Evolutionary conservation across 2,888 invertebrate species (phyloP).

Genomic region (Ypsolopha sequella): DNA sequence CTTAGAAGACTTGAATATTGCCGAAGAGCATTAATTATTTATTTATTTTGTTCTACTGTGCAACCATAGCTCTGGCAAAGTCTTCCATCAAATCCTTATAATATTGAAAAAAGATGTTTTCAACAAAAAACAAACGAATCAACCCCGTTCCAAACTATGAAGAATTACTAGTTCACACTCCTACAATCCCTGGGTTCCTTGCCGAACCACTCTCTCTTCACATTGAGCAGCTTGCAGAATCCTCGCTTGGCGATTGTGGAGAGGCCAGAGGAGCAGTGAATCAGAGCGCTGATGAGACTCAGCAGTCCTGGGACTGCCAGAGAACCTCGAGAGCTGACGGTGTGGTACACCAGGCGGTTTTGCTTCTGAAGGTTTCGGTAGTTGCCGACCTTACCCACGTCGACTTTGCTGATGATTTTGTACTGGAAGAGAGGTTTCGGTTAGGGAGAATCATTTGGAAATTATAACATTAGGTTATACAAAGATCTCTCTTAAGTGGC

Average conservation of each 20-base stretch:
- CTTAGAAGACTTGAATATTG: too few relatives aligned
- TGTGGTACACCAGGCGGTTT: conserved; percentile 48
- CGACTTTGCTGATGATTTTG: conserved; percentile 36
- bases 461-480: too few relatives aligned
- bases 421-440: conserved; percentile 25
- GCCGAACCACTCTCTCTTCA: conserved; percentile 37
- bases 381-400: conserved; percentile 50
- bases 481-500: too few relatives aligned
- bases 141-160: too few relatives aligned
- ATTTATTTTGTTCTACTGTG: too few relatives aligned
- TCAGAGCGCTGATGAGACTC: conserved; percentile 22
- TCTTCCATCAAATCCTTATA: too few relatives aligned
- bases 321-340: conserved; percentile 33
- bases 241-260: conserved; percentile 27
- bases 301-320: conserved; percentile 23
- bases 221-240: conserved; percentile 28
- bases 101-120: too few relatives aligned
- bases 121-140: too few relatives aligned
- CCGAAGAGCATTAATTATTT: too few relatives aligned
- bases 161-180: too few relatives aligned
- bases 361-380: conserved; percentile 51
- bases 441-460: too few relatives aligned
- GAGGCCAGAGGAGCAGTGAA: conserved; percentile 30
- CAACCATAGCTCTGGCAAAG: too few relatives aligned
- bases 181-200: background rate